Percentiles rank a stretch among this genome's conserved stretches.
These are phyloP conservation scores for Pemphigus obesinymphae DNA, from an alignment of 1,140 invertebrate species.

Conservation along the genomic window DNA sequence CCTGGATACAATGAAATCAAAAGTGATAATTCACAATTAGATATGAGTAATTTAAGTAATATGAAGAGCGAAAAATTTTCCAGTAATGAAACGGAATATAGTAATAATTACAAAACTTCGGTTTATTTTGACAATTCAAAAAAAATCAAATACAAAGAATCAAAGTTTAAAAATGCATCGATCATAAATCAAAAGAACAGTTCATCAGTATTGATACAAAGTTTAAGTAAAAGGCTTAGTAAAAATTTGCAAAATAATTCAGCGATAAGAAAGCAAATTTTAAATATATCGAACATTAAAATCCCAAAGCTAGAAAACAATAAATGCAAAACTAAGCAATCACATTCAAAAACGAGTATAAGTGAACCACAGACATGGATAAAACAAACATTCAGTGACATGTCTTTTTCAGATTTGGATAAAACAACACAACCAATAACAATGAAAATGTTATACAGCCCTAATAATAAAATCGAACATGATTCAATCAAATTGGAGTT, in stretches of 20 bases:
- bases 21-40: neutral
- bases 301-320: neutral
- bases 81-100: neutral
- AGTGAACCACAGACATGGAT: neutral
- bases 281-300: neutral
- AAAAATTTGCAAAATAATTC: neutral
- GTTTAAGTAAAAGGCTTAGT: neutral
- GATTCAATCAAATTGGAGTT: neutral
- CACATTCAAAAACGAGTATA: neutral
- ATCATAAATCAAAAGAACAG: neutral
- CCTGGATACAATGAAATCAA: neutral
- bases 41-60: neutral
- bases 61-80: neutral
- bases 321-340: neutral
- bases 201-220: neutral
- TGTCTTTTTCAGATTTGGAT: neutral
- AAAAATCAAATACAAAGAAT: neutral
- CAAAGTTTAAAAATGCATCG: neutral
- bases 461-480: neutral
- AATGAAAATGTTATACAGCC: neutral
- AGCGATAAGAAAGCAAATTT: neutral
- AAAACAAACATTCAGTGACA: neutral
- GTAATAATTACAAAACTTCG: neutral
- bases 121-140: neutral
- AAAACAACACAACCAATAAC: neutral